These are phyloP conservation scores for Drosophila elegans DNA, from an alignment of 1,140 invertebrate species.

Conservation along the genomic window DNA sequence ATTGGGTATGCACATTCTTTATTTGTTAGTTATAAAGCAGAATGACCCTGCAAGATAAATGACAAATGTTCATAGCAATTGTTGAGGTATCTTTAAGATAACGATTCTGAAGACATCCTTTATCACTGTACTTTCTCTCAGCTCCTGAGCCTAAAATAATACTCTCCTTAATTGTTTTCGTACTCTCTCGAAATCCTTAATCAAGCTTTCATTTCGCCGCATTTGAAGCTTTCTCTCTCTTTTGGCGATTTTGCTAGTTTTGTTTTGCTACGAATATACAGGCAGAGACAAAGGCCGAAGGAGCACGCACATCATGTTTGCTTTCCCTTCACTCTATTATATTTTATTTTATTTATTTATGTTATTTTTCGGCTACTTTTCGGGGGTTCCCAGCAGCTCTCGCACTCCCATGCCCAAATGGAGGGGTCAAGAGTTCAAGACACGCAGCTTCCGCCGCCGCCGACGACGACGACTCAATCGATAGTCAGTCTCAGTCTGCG, in stretches of 20 bases:
- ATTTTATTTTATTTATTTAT: conserved; percentile 60
- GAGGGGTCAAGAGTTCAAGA: conserved; percentile 80
- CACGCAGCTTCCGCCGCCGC: conserved; percentile 75
- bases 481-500: conserved; percentile 79
- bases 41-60: too few species aligned
- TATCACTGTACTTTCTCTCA: conserved; percentile 3
- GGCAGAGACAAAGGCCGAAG: conserved; percentile 42
- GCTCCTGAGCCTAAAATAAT: conserved; percentile 29
- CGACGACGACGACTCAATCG: conserved; percentile 70
- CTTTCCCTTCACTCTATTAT: conserved; percentile 23
- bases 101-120: neutral
- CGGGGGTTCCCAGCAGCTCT: conserved; percentile 3
- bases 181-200: conserved; percentile 18
- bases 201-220: conserved; percentile 51
- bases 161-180: conserved; percentile 15
- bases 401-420: neutral
- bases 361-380: conserved; percentile 42
- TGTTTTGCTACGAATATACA: conserved; percentile 78
- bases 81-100: neutral
- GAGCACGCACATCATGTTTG: conserved; percentile 38
- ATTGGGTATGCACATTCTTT: neutral
- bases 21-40: neutral
- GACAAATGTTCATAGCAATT: too few species aligned
- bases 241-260: conserved; percentile 36
- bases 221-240: conserved; percentile 34